Evolutionary conservation across 2,888 invertebrate genomes (phyloP), one percentile per base, ranked within the genome.

Genomic region (Pocota personata): DNA sequence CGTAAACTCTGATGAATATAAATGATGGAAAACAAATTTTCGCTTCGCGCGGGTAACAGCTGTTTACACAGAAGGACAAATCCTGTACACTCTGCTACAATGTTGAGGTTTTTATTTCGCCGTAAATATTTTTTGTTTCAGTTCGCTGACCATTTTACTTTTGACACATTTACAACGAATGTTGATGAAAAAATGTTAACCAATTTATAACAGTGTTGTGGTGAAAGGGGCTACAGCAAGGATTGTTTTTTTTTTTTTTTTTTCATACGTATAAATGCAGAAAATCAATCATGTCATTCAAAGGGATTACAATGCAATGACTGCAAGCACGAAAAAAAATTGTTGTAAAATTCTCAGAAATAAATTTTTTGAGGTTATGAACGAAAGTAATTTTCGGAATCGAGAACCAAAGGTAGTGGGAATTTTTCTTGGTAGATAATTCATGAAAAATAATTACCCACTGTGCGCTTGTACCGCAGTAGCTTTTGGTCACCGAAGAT

Each of bases 1-100:
- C n/a, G n/a, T n/a, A 30, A 79, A 72, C 52, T 57, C 50, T 76
- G 76, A 71, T 64, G 64, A 82, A 76, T 66, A 76, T 66, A 82
- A 76, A 82, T 69, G 69, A 73, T 58, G 64, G 16, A 50, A 71
- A 82, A 48, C 40, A 50, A 71, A 71, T 52, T 66, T 76, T 16
- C 35, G 48, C 37, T 67, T 57, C 48, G 21, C 27, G 48, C 43
- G 32, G 27, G 50, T 58, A 64, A 58, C 76, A 76, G 57, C 69
- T 71, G 82, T 66, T 58, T 57, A 48, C 40, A 62, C 57, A 37
- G 14, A 52, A 50, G 71, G 50, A 76, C 64, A 71, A 48, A 62
- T 50, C 40, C n/a, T 48, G 30, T 10, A 40, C 14, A 50, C 16
- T 24, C 37, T 6, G 14, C 40, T 35, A 50, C 52, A 55, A 55